Evolutionary conservation across 2,888 invertebrate genomes (phyloP).

Genomic region (Ellobium chinense): DNA sequence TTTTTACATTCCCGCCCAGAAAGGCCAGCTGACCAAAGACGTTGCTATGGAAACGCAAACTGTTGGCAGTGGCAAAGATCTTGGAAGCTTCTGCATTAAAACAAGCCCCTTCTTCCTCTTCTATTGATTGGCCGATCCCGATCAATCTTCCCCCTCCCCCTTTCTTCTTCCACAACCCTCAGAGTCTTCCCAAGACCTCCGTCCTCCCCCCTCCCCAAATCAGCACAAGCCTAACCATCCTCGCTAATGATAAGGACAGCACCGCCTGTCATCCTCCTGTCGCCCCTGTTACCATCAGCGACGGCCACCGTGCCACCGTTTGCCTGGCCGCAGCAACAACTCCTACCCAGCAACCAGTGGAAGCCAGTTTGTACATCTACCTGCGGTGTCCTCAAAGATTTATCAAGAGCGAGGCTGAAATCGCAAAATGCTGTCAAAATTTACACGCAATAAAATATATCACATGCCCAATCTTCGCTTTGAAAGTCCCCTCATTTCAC

Average conservation of each 20-base stretch:
- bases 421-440: too few relatives aligned
- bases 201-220: not conserved
- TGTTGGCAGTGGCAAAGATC: slow-evolving; percentile 38
- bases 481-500: too few relatives aligned
- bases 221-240: not conserved
- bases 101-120: slow-evolving; percentile 32
- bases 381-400: too few relatives aligned
- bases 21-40: slow-evolving; percentile 46
- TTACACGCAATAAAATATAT: too few relatives aligned
- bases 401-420: too few relatives aligned
- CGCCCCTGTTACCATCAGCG: not conserved
- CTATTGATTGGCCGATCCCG: slow-evolving; percentile 39
- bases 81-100: slow-evolving; percentile 31
- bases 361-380: too few relatives aligned
- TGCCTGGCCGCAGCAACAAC: not conserved
- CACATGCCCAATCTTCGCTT: too few relatives aligned
- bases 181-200: not conserved
- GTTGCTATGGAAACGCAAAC: slow-evolving; percentile 44
- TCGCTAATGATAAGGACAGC: slow-evolving; percentile 6
- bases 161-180: not conserved
- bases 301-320: too few relatives aligned
- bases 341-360: too few relatives aligned
- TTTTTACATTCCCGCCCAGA: slow-evolving; percentile 47
- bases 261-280: not conserved
- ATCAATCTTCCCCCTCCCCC: slow-evolving; percentile 4